These are phyloP conservation scores for Pteropus alecto DNA, from an alignment of 2,113 vertebrate genomes.

Conservation along the genomic window DNA sequence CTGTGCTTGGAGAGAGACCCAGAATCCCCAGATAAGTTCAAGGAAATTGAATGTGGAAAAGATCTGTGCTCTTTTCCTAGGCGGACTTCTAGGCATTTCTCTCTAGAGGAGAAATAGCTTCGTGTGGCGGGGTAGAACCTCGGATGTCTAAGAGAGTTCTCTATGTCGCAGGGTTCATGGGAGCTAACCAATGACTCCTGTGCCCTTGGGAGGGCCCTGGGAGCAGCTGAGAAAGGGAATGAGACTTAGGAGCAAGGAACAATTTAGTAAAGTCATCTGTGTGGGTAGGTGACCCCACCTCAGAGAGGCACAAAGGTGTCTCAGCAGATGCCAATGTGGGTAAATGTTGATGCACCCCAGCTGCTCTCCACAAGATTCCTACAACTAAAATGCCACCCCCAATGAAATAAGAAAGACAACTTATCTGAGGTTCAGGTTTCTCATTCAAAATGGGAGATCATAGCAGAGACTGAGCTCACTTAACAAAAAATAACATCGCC, in stretches of 20 bases:
- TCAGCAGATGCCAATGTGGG: background rate
- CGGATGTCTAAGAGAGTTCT: background rate
- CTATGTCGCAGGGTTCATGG: background rate
- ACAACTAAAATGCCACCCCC: background rate
- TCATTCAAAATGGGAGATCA: background rate
- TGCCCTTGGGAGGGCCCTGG: background rate
- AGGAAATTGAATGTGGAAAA: background rate
- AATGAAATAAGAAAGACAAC: background rate
- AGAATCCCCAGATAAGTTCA: background rate
- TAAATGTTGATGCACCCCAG: background rate
- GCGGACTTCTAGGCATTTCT: background rate
- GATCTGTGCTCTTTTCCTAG: background rate
- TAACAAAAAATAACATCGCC: background rate
- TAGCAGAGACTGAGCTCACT: background rate
- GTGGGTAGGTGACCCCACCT: background rate
- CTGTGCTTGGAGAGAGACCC: background rate
- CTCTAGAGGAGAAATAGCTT: background rate
- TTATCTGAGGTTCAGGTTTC: background rate
- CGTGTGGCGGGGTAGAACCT: background rate
- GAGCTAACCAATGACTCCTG: background rate
- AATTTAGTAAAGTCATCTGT: background rate
- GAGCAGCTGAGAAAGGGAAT: background rate
- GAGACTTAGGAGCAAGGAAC: background rate
- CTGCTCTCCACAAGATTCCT: background rate
- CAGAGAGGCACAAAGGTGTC: background rate